phyloP scores from a whole-genome alignment of 2,888 invertebrate species.

The Metalampra italica region DNA sequence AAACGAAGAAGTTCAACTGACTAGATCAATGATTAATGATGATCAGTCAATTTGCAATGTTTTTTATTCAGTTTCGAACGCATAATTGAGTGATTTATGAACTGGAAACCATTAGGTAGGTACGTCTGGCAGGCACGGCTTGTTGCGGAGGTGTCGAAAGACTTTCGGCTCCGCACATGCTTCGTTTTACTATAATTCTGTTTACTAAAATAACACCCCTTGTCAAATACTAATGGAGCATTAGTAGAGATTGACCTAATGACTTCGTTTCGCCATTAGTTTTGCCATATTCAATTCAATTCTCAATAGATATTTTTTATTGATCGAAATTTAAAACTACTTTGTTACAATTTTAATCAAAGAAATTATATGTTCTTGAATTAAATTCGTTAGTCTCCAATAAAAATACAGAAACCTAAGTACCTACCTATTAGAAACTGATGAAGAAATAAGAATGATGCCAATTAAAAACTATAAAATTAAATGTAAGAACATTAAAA shows the following conservation, averaged over 20 bases:
- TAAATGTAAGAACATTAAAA: too few species aligned
- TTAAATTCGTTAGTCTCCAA: too few species aligned
- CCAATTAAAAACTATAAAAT: too few species aligned
- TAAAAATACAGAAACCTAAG: too few species aligned
- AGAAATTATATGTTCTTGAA: too few species aligned
- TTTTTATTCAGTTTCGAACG: conserved; percentile 31
- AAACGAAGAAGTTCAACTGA: conserved; percentile 5
- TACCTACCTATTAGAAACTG: too few species aligned
- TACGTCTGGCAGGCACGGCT: conserved; percentile 54
- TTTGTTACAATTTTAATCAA: too few species aligned
- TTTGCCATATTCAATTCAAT: too few species aligned
- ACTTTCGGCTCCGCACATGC: conserved; percentile 46
- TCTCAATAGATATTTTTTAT: too few species aligned
- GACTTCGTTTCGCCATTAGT: not conserved
- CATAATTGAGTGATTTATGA: conserved; percentile 74
- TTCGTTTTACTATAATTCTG: conserved; percentile 29
- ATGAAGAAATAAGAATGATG: too few species aligned
- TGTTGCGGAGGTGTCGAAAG: conserved; percentile 61
- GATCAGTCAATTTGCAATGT: conserved; percentile 48
- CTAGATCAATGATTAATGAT: conserved; percentile 50
- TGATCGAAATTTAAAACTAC: too few species aligned
- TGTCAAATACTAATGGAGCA: conserved; percentile 12
- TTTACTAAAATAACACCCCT: conserved; percentile 32
- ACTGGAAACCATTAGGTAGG: conserved; percentile 57
- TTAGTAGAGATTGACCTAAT: conserved; percentile 1